These are phyloP conservation scores for Carassius gibelio DNA, from an alignment of 2,113 vertebrate genomes.

Conservation along the genomic window DNA sequence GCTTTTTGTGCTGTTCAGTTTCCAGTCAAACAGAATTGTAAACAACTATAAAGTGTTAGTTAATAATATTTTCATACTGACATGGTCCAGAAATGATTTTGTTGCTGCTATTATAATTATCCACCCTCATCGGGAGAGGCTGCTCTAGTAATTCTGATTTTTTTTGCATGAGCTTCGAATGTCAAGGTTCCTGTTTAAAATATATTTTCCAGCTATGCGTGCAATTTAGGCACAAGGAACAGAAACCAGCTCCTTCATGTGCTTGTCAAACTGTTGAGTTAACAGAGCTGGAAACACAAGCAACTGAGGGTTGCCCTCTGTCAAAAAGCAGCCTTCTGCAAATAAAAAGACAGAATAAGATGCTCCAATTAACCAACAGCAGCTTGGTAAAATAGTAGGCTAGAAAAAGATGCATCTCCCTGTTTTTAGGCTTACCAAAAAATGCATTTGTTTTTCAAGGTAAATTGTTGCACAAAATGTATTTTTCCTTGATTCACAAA, in stretches of 20 bases:
- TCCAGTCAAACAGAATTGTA: not conserved
- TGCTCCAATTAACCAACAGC: not conserved
- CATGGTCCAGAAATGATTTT: not conserved
- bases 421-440: not conserved
- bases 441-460: not conserved
- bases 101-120: not conserved
- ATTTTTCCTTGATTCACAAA: not conserved
- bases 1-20: not conserved
- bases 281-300: constrained; percentile 26
- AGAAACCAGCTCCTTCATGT: constrained; percentile 9
- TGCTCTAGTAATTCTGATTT: not conserved
- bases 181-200: not conserved
- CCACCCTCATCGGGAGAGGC: not conserved
- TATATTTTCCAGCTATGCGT: constrained; percentile 1
- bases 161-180: not conserved
- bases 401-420: not conserved
- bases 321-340: constrained; percentile 16
- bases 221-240: not conserved
- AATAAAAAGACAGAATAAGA: constrained; percentile 30
- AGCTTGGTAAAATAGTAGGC: constrained; percentile 4
- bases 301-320: constrained; percentile 22
- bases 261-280: constrained; percentile 14
- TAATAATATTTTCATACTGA: not conserved
- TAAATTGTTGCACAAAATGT: not conserved
- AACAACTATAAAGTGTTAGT: not conserved